A percentile compares a stretch with the other conserved stretches of the same genome.
phyloP scores from a whole-genome alignment of 92 coral and sea anemone species.

The Epizoanthus stellaris region DNA sequence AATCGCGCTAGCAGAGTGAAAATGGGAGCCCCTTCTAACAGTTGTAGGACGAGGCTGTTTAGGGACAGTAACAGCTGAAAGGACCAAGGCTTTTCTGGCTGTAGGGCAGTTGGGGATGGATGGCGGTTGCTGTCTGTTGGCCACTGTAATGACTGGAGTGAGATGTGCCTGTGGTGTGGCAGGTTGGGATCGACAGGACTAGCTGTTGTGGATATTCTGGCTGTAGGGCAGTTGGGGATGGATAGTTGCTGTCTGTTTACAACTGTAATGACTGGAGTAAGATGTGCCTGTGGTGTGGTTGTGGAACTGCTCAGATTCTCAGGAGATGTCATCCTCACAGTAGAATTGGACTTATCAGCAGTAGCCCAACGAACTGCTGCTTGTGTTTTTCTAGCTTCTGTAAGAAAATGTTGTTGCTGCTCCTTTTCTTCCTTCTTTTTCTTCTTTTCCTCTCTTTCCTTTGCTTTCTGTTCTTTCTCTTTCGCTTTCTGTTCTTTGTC shows the following conservation, averaged over 20 bases:
- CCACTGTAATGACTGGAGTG: not conserved
- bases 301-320: not conserved
- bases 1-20: not conserved
- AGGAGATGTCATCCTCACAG: not conserved
- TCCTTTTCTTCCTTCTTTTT: slow-evolving; percentile 10
- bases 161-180: not conserved
- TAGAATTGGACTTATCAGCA: too few relatives aligned
- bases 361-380: slow-evolving; percentile 23
- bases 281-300: not conserved
- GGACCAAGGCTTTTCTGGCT: slow-evolving; percentile 18
- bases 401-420: not conserved
- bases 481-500: not conserved
- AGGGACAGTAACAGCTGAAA: not conserved
- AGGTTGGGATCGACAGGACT: too few relatives aligned
- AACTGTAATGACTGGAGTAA: not conserved
- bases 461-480: slow-evolving; percentile 20
- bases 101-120: not conserved
- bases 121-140: not conserved
- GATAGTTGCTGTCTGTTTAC: not conserved
- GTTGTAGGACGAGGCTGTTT: not conserved
- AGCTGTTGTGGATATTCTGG: not conserved
- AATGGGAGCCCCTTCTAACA: not conserved
- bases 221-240: slow-evolving; percentile 6
- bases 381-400: slow-evolving; percentile 9
- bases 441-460: slow-evolving; percentile 15